Evolutionary conservation across 2,113 vertebrate genomes (phyloP), one percentile per base, ranked within the genome.

Genomic region (Ameiurus melas): DNA sequence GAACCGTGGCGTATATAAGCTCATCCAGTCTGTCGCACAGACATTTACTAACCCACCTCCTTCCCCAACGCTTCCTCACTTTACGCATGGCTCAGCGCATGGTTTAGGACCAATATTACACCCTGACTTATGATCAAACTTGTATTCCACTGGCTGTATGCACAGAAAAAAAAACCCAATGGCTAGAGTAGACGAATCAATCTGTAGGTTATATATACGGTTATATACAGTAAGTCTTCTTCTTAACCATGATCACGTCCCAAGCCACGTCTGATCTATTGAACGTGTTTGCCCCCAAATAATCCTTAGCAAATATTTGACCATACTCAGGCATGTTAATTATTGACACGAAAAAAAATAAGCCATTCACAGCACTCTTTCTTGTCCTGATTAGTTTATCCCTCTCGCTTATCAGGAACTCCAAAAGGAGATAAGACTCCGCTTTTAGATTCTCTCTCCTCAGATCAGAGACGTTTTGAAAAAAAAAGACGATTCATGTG

Each of bases 321-420:
- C 77, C 39, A 77, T 84, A 75, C 85, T 90, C 87, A 83, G 58
- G 68, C 83, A 60, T 93, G 92, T 94, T 93, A 94, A 94, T 93
- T 93, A 94, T 95, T 92, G 55, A 94, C 92, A 85, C 89, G 62
- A 73, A 51, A 51, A 60, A 87, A 68, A 39, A 43, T 5, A 43
- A 22, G 30, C 90, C 39, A 84, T 89, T 91, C 57, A 86, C 70
- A 84, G 82, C 51, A 87, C 84, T 68, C 87, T 86, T 87, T 81
- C 89, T 90, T 47, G 53, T 53, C 80, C n/a, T 88, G 86, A 83
- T 80, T 30, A 77, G 82, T 89, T 85, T 83, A 33, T 89, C 71
- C 64, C 89, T 12, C 68, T 62, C 4, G 77, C 80, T 89, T 90
- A 86, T 92, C 84, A 88, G 85, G 82, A 68, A 39, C 62, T 71